Evolutionary conservation across 2,888 invertebrate genomes (phyloP), one percentile per base, ranked within the genome.

Genomic region (Bellardia bayeri): DNA sequence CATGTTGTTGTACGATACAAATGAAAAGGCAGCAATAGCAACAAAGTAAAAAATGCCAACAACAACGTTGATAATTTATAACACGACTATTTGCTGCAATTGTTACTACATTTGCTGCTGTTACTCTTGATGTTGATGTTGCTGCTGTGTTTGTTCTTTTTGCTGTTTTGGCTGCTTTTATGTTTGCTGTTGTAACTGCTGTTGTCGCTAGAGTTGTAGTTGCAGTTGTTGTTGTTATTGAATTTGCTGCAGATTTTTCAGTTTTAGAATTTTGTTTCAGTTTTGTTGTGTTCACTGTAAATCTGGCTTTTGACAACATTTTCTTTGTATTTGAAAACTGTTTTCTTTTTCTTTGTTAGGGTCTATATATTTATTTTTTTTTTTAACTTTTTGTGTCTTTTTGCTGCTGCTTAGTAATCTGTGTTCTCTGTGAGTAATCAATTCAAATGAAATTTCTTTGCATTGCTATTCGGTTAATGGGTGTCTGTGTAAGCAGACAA

Each of bases 11-110:
- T 54, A 69, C 72, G 75, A 85, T 82, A 69, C 69, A 86, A 71
- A 79, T 75, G 74, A 82, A 83, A 56, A 88, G 83, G 64, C 72
- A 89, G 74, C 79, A 85, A 69, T 84, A 85, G 72, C 79, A 88
- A 40, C 66, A 85, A 71, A 82, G 16, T 76, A 86, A 54, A 69
- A 86, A 82, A 74, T 84, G 86, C 83, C 83, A 89, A 76, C 88
- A 86, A 63, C 75, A 85, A 69, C 30, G 42, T 58, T 64, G 85
- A 82, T 79, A 87, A 82, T 79, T 79, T 79, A 72, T 58, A 64
- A 80, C 75, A 66, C 56, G 69, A 61, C 16, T 71, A 45, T 49
- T 81, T 61, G 49, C 11, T 63, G 80, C 61, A 71, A 54, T 49
- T 63, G 74, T 63, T 78, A 49, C 14, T 63, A 40, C 42, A 54